Percentiles rank a stretch among this genome's conserved stretches.
Conservation (phyloP, 2,797 vertebrate species). For the Heterohyrax brucei region DNA sequence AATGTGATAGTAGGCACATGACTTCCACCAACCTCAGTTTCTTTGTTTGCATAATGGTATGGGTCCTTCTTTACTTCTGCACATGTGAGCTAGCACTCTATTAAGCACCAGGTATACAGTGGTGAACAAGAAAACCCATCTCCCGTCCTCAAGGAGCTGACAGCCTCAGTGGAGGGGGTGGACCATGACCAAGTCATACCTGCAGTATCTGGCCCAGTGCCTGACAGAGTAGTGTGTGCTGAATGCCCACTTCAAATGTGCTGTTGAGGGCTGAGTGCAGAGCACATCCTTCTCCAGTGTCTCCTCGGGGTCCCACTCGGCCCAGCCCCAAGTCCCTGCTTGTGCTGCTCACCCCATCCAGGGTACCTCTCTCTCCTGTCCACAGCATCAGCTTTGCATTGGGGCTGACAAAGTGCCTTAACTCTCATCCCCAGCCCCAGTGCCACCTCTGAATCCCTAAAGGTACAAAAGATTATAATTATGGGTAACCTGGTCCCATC, state of each 20-base stretch:
- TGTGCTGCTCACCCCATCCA: too few relatives aligned
- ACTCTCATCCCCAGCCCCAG: neutral
- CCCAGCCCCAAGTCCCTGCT: neutral
- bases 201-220: fast-evolving
- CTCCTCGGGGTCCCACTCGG: neutral
- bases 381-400: fast-evolving
- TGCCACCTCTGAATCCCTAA: neutral
- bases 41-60: neutral
- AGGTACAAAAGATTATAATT: neutral
- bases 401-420: neutral
- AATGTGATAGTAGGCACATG: neutral
- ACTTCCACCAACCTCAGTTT: neutral
- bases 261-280: neutral
- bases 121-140: neutral
- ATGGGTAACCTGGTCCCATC: neutral
- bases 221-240: neutral
- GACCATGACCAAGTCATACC: neutral
- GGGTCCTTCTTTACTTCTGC: neutral
- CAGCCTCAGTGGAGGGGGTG: neutral
- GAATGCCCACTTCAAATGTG: fast-evolving
- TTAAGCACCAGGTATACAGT: neutral
- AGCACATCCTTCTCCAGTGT: neutral
- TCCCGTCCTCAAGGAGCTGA: neutral
- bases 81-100: too few relatives aligned
- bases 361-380: neutral